These are phyloP conservation scores for Chaunax sp. DNA, from an alignment of 2,797 vertebrate genomes.

Conservation along the genomic window DNA sequence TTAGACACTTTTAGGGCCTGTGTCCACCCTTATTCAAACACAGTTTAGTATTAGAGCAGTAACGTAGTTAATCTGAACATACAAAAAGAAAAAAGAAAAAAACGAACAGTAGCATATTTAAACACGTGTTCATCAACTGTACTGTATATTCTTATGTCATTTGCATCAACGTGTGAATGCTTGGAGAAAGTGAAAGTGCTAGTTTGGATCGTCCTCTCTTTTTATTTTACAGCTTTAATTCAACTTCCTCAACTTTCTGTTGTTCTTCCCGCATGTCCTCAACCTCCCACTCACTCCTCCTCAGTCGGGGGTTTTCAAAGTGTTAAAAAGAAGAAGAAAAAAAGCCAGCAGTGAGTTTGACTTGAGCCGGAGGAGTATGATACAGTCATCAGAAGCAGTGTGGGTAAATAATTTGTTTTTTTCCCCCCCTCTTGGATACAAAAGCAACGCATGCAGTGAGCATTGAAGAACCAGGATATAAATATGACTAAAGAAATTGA, in stretches of 20 bases:
- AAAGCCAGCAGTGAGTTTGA: conserved; percentile 37
- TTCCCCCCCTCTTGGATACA: conserved; percentile 35
- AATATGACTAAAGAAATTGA: conserved; percentile 77
- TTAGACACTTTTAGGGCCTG: too few species aligned
- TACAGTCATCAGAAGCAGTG: conserved; percentile 56
- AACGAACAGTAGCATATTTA: too few species aligned
- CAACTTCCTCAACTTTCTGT: conserved; percentile 22
- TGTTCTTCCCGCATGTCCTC: conserved; percentile 28
- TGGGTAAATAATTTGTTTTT: conserved; percentile 57
- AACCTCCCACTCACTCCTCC: conserved; percentile 30
- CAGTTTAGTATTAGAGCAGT: not conserved
- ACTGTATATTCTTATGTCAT: too few species aligned
- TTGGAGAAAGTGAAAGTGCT: conserved; percentile 1
- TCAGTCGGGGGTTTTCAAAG: conserved; percentile 42
- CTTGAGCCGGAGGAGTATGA: conserved; percentile 38
- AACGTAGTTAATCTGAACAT: not conserved
- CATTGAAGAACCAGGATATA: conserved; percentile 67
- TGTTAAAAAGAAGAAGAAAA: not conserved
- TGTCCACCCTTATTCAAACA: not conserved
- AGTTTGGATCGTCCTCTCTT: conserved; percentile 1
- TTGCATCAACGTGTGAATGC: not conserved
- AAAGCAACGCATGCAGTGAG: conserved; percentile 57
- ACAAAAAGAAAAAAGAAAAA: too few species aligned
- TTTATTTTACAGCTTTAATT: conserved; percentile 33
- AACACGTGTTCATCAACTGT: too few species aligned